Percentiles rank a stretch among this genome's conserved stretches.
phyloP scores from a whole-genome alignment of 2,888 invertebrate genomes.

The Epicampocera succincta region DNA sequence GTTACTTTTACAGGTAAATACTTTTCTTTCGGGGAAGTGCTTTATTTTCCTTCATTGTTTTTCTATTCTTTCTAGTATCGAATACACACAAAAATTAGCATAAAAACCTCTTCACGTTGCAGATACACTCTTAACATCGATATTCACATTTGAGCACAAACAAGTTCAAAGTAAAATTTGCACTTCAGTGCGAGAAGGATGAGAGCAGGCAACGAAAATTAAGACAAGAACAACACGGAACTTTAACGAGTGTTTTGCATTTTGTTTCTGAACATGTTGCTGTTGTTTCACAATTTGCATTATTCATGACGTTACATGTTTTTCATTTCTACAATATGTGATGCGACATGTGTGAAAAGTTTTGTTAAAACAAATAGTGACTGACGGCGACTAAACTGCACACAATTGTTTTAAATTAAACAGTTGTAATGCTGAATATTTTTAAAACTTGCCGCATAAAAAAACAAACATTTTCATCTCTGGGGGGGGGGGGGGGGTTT shows the following conservation, averaged over 20 bases:
- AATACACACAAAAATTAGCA: no score
- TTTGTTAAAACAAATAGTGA: background rate
- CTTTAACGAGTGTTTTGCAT: background rate
- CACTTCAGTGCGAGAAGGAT: background rate
- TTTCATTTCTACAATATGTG: background rate
- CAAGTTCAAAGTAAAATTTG: slow-evolving; percentile 39
- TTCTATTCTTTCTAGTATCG: no score
- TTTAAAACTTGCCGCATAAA: no score
- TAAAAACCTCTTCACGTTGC: no score
- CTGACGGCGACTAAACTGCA: background rate
- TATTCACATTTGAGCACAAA: slow-evolving; percentile 10
- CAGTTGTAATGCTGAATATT: no score
- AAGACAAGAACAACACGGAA: background rate
- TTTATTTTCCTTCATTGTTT: no score
- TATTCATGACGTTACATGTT: slow-evolving; percentile 24
- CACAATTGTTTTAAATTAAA: no score
- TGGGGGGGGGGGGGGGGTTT: no score
- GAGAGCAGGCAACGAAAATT: background rate
- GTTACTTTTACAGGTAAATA: no score
- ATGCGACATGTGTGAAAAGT: background rate
- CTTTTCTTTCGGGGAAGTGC: no score
- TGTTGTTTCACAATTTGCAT: slow-evolving; percentile 33
- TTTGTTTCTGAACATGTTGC: slow-evolving; percentile 36
- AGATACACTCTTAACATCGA: no score
- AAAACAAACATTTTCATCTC: no score